Evolutionary conservation across 1,140 invertebrate species (phyloP).

Genomic region (Drosophila watanabei): DNA sequence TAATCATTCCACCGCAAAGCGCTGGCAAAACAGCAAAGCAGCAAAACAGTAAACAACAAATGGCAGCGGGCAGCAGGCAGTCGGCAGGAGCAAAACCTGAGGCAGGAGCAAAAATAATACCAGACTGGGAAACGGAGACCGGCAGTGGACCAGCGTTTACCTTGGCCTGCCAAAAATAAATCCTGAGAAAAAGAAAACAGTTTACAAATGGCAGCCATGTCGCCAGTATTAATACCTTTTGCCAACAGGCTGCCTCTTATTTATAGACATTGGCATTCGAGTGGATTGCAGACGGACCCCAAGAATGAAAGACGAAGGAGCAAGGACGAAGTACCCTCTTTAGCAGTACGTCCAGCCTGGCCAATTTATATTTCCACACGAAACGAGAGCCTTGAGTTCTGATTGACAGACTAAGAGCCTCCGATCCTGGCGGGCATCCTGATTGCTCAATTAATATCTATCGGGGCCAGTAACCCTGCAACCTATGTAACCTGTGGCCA

Average conservation of each 20-base stretch:
- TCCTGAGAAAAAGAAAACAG: constrained; percentile 42
- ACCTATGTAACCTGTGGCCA: constrained; percentile 1
- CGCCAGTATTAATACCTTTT: constrained; percentile 47
- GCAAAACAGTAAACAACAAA: constrained; percentile 26
- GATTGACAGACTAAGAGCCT: constrained; percentile 29
- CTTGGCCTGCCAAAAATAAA: constrained; percentile 42
- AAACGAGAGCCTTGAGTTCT: background rate
- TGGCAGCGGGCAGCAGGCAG: background rate
- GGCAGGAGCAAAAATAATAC: constrained; percentile 11
- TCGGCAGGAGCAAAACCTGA: background rate
- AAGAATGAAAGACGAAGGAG: too few relatives aligned
- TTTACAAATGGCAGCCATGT: constrained; percentile 46
- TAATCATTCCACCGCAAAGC: constrained; percentile 50
- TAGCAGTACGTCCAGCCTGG: background rate
- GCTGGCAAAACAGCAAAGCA: constrained; percentile 30
- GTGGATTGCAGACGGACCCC: background rate
- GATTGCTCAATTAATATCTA: constrained; percentile 51
- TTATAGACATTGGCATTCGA: constrained; percentile 6
- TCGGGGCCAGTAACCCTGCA: background rate
- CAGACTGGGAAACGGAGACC: background rate
- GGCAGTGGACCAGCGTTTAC: constrained; percentile 37
- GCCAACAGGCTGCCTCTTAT: constrained; percentile 32
- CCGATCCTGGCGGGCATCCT: constrained; percentile 7
- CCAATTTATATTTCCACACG: constrained; percentile 29
- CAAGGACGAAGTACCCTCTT: background rate